Evolutionary conservation across 2,113 vertebrate species (phyloP).

Genomic region (Aramus guarauna): DNA sequence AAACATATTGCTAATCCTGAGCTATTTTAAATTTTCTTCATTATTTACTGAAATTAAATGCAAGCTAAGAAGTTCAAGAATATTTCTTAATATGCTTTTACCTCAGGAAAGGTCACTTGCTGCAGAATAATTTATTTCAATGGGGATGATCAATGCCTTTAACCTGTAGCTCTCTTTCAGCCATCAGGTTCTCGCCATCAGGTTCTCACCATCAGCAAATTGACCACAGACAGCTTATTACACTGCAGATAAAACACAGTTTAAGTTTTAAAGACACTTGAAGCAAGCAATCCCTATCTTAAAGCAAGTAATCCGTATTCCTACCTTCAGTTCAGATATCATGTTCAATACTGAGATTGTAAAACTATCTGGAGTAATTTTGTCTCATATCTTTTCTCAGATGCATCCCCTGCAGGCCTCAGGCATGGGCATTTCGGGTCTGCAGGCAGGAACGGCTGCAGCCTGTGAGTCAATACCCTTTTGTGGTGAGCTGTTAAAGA

Average conservation of each 20-base stretch:
- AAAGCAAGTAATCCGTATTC: not conserved
- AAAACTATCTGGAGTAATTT: not conserved
- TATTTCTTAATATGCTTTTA: conserved; percentile 32
- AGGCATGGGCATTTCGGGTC: not conserved
- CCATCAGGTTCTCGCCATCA: not conserved
- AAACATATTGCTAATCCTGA: conserved; percentile 22
- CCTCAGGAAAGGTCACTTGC: not conserved
- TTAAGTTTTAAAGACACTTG: not conserved
- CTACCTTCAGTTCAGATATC: not conserved
- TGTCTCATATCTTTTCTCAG: not conserved
- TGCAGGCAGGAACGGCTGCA: not conserved
- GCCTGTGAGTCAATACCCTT: not conserved
- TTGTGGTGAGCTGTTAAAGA: not conserved
- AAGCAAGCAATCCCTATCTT: not conserved
- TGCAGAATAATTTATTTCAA: not conserved
- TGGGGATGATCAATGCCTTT: not conserved
- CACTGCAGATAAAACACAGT: not conserved
- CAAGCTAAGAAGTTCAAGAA: conserved; percentile 27
- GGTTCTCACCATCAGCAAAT: not conserved
- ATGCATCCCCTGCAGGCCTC: not conserved
- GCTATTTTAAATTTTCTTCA: conserved; percentile 39
- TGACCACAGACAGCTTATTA: not conserved
- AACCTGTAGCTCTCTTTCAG: not conserved
- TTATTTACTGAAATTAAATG: conserved; percentile 51
- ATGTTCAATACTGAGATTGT: not conserved